Percentiles rank a stretch among this genome's conserved stretches.
phyloP scores from a whole-genome alignment of 2,888 invertebrate genomes.

The Fragum sueziense region DNA sequence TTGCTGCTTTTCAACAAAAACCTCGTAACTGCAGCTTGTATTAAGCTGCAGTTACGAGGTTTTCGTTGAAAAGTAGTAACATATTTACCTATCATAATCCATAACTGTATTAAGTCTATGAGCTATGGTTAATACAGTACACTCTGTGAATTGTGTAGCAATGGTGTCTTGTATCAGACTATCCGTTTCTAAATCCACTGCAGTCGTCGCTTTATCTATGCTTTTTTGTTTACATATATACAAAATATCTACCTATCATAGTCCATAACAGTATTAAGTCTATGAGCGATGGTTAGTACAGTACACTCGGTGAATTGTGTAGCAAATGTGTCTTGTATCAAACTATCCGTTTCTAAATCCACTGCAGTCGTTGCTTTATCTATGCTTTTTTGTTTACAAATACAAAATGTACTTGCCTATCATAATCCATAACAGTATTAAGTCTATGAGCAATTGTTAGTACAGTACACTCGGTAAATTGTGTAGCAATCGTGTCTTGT shows the following conservation, averaged over 20 bases:
- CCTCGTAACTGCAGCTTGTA: too few relatives aligned
- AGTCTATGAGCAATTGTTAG: conserved; percentile 86
- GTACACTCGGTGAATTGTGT: conserved; percentile 84
- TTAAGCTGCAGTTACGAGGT: too few relatives aligned
- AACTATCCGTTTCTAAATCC: conserved; percentile 84
- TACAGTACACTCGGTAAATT: conserved; percentile 85
- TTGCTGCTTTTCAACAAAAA: conserved; percentile 93
- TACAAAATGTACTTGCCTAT: conserved; percentile 78
- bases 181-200: conserved; percentile 84
- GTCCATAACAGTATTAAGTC: conserved; percentile 84
- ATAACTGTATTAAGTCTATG: conserved; percentile 85
- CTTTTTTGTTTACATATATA: too few relatives aligned
- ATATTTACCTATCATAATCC: conserved; percentile 82
- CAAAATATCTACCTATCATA: conserved; percentile 82
- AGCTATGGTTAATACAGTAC: conserved; percentile 86
- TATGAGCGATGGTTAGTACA: conserved; percentile 85
- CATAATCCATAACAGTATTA: conserved; percentile 84
- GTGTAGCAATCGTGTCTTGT: conserved; percentile 83
- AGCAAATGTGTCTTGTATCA: conserved; percentile 84
- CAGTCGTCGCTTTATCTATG: conserved; percentile 79
- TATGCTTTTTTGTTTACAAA: too few relatives aligned
- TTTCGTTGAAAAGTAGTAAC: too few relatives aligned
- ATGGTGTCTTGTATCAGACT: conserved; percentile 84
- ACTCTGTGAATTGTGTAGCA: conserved; percentile 83
- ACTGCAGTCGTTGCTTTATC: conserved; percentile 79